Base-by-base conservation (phyloP, 2,113 vertebrate genomes). In the Furnarius figulus region DNA sequence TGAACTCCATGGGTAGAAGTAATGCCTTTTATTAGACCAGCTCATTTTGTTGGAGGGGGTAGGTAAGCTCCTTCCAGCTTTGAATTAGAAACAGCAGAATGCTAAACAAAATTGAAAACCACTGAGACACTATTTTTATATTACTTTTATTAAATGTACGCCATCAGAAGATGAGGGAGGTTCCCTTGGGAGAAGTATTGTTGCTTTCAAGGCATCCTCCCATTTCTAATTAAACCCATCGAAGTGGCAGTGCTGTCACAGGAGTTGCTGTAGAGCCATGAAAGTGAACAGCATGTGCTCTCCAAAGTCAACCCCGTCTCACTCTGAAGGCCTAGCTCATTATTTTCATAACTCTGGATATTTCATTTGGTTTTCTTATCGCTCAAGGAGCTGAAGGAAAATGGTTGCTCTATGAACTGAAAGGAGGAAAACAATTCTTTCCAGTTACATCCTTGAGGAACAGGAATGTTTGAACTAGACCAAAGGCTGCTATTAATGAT, bases 321-420 rank as follows among this genome's bases (percentile, higher is more conserved):
- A 11, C 3, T 89, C 75, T 70, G 55, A 88, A 72, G 59, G 59
- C 28, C 74, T 71, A n/a, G 82, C 70, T 93, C 78, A 52, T 95
- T 93, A 50, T 92, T 93, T 77, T 94, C 55, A 5, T 89, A 85
- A 44, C 56, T 58, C 7, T 61, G 92, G 68, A 52, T 94, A 89
- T 97, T 96, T 97, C 31, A 87, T 91, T 93, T 86, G 81, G 55
- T 74, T 90, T 68, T 66, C 28, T 83, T 94, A 87, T 93, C 90
- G 74, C 55, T 73, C 76, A 82, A 55, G 86, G 85, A 87, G 50
- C 78, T 87, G 13, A 73, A 95, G 91, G 74, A 78, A 96, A 75
- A 84, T 3, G 6, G 39, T 86, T 97, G 85, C 93, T 93, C 50
- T 78, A 63, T 85, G 68, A 95, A 85, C 21, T 47, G 53, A 66